phyloP scores from a whole-genome alignment of 2,888 invertebrate species.

The Tinea semifulvella region DNA sequence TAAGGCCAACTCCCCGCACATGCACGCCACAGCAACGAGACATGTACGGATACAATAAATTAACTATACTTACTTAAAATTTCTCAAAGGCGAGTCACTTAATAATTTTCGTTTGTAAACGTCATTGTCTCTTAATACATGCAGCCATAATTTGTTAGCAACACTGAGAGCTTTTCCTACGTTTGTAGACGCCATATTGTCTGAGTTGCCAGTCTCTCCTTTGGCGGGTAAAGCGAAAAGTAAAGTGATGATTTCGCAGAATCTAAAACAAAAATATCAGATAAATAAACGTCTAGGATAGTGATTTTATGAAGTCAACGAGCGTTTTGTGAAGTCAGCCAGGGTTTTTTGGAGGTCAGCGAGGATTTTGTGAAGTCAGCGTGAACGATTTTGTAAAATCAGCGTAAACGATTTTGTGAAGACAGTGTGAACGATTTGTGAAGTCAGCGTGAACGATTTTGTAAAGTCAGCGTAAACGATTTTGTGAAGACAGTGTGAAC shows the following conservation, averaged over 20 bases:
- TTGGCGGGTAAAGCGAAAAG: not conserved
- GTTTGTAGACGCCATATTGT: not conserved
- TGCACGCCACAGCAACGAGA: too few relatives aligned
- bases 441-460: too few relatives aligned
- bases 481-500: too few relatives aligned
- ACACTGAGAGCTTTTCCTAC: not conserved
- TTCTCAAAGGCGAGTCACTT: slow-evolving; percentile 3
- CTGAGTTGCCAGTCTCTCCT: not conserved
- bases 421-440: too few relatives aligned
- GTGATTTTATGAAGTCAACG: too few relatives aligned
- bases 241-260: slow-evolving; percentile 24
- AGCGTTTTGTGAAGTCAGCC: too few relatives aligned
- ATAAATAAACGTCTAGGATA: too few relatives aligned
- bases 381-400: too few relatives aligned
- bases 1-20: slow-evolving; percentile 19
- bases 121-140: slow-evolving; percentile 3
- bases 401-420: too few relatives aligned
- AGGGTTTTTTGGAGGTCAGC: too few relatives aligned
- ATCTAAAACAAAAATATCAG: slow-evolving; percentile 25
- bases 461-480: too few relatives aligned
- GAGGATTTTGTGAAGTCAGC: too few relatives aligned
- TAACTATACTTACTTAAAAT: not conserved
- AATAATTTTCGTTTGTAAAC: slow-evolving; percentile 1
- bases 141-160: not conserved
- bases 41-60: not conserved